Percentiles rank a stretch among this genome's conserved stretches.
phyloP scores from a whole-genome alignment of 2,113 vertebrate genomes.

The Herpailurus yagouaroundi region DNA sequence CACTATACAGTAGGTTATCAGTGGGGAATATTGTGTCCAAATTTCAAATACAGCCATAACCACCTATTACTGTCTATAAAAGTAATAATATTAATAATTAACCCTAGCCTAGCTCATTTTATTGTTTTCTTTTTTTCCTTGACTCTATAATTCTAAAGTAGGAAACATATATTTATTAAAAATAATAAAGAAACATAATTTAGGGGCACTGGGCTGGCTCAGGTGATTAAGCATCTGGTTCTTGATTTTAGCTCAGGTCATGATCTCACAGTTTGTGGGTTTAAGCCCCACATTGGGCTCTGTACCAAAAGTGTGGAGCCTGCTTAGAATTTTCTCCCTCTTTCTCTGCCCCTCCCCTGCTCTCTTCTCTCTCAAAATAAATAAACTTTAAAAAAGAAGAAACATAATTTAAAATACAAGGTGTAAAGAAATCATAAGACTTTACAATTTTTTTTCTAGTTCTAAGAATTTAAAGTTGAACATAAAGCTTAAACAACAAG shows the following conservation, averaged over 20 bases:
- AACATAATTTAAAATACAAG: not conserved
- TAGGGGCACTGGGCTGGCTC: no score
- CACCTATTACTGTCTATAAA: not conserved
- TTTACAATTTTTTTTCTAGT: not conserved
- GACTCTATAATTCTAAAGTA: not conserved
- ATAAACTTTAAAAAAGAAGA: not conserved
- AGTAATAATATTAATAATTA: not conserved
- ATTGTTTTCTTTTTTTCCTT: not conserved
- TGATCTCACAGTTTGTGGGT: no score
- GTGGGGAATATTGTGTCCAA: not conserved
- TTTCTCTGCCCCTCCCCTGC: no score
- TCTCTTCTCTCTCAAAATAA: no score
- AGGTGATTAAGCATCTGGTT: no score
- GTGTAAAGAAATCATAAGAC: not conserved
- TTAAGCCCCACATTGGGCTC: no score
- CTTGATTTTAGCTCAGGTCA: no score
- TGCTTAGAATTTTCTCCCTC: no score
- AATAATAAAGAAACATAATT: constrained; percentile 12
- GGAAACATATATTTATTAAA: not conserved
- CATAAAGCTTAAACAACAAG: not conserved
- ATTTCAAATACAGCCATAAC: not conserved
- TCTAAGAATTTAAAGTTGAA: not conserved
- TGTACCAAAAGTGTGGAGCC: no score
- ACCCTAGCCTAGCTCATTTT: not conserved
- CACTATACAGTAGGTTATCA: not conserved